Evolutionary conservation across 2,113 vertebrate genomes (phyloP).

Genomic region (Hipposideros armiger): DNA sequence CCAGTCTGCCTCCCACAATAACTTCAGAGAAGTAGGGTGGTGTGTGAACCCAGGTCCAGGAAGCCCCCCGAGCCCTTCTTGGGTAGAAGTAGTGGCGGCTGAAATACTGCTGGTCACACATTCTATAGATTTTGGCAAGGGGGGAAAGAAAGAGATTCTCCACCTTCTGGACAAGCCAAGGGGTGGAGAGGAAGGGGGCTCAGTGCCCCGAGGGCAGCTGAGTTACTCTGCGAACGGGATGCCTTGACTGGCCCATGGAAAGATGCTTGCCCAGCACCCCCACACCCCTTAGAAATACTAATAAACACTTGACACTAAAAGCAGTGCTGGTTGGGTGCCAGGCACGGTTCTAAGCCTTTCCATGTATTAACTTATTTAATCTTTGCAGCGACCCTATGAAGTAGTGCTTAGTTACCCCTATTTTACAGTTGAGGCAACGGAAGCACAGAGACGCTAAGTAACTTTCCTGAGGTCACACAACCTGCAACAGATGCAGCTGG

Average conservation of each 20-base stretch:
- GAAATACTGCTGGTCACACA: too few relatives aligned
- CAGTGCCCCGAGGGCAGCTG: not conserved
- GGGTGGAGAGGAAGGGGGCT: too few relatives aligned
- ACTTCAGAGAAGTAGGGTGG: not conserved
- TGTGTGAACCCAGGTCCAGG: not conserved
- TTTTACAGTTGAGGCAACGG: not conserved
- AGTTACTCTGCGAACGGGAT: too few relatives aligned
- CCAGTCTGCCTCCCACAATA: not conserved
- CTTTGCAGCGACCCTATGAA: not conserved
- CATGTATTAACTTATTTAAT: not conserved
- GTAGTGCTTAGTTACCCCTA: not conserved
- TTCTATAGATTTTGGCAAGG: accelerated
- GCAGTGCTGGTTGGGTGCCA: not conserved
- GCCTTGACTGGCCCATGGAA: accelerated
- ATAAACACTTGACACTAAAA: not conserved
- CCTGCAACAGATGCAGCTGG: not conserved
- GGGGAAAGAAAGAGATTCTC: not conserved
- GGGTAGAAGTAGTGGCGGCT: not conserved
- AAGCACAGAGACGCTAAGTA: not conserved
- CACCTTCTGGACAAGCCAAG: not conserved
- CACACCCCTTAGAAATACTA: not conserved
- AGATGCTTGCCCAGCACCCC: not conserved
- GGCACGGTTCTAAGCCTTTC: not conserved
- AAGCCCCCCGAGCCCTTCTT: not conserved
- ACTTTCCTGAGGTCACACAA: not conserved